Percentiles rank a stretch among this genome's conserved stretches.
These are phyloP conservation scores for Palloptera scutellata DNA, from an alignment of 2,888 invertebrate species.

Conservation along the genomic window DNA sequence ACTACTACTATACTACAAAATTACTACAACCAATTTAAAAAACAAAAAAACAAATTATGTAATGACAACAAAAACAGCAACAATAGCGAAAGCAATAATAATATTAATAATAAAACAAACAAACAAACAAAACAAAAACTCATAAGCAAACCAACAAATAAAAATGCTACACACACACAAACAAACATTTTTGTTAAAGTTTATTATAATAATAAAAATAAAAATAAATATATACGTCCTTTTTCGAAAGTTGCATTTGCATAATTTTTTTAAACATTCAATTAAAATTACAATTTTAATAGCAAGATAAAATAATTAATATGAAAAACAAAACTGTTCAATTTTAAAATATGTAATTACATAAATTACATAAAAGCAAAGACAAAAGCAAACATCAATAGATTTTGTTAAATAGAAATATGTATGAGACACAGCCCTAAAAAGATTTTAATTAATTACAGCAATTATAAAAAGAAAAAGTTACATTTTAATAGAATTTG, in stretches of 20 bases:
- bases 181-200: no score
- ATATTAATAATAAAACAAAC: slow-evolving; percentile 5
- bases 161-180: no score
- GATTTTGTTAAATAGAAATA: not conserved
- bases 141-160: not conserved
- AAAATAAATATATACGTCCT: not conserved
- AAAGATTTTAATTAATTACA: slow-evolving; percentile 9
- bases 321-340: not conserved
- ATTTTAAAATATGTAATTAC: slow-evolving; percentile 2
- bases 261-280: slow-evolving; percentile 1
- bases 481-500: not conserved
- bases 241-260: not conserved
- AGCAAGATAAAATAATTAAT: slow-evolving; percentile 2
- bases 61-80: slow-evolving; percentile 9
- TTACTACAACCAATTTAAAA: slow-evolving; percentile 1
- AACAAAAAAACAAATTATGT: not conserved
- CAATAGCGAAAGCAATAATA: slow-evolving; percentile 8
- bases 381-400: not conserved
- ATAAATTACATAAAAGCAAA: not conserved
- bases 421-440: not conserved
- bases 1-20: slow-evolving; percentile 21
- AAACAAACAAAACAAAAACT: not conserved
- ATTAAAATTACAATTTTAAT: not conserved
- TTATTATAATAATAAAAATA: not conserved
- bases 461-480: slow-evolving; percentile 6